Conservation (phyloP, 2,113 vertebrate genomes). For the Triplophysa tibetana region DNA sequence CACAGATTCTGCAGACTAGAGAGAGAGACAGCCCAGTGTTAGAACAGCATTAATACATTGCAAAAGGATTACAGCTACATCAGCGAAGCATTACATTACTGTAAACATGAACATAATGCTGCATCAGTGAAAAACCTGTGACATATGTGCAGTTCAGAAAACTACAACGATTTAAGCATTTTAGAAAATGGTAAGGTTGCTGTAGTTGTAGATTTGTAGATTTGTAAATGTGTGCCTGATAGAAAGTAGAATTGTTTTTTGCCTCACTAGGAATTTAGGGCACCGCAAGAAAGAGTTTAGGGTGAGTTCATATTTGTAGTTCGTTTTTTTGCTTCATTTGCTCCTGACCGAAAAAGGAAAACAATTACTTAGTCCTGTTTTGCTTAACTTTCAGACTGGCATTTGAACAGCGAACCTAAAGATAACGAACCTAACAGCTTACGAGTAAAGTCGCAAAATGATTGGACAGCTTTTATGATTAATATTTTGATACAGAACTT, state of each 20-base stretch:
- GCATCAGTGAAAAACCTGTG: slow-evolving; percentile 5
- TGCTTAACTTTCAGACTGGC: no score
- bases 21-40: slow-evolving; percentile 56
- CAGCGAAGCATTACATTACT: slow-evolving; percentile 36
- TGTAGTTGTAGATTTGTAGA: neutral
- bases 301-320: no score
- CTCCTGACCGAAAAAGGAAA: no score
- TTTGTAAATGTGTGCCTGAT: neutral
- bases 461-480: no score
- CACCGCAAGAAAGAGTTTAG: no score
- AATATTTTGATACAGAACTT: no score
- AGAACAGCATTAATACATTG: slow-evolving; percentile 50
- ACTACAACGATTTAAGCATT: neutral
- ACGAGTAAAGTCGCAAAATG: no score
- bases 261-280: neutral
- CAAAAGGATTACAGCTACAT: slow-evolving; percentile 46
- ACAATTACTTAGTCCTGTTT: no score
- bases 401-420: no score
- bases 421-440: no score
- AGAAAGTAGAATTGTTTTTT: neutral
- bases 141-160: slow-evolving; percentile 15
- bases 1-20: slow-evolving; percentile 58
- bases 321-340: no score
- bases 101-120: slow-evolving; percentile 12
- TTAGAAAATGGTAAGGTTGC: neutral